Evolutionary conservation across 1,140 invertebrate genomes (phyloP).

Genomic region (Lasioglossum albipes): DNA sequence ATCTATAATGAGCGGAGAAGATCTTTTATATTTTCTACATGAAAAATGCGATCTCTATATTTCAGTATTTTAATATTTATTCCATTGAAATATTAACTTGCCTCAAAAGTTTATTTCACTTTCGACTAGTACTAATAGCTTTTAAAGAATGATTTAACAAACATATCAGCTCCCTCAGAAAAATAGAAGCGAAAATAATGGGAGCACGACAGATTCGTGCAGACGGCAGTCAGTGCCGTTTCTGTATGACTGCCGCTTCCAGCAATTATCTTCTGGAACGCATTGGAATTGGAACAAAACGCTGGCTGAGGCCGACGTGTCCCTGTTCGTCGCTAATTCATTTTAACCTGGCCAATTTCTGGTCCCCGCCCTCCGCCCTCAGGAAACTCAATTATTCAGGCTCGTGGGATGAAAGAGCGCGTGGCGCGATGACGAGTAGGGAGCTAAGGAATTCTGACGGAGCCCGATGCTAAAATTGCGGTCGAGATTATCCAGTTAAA

Average conservation of each 20-base stretch:
- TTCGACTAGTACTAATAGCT: too few relatives aligned
- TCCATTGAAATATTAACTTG: too few relatives aligned
- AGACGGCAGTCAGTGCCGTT: neutral
- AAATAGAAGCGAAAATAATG: neutral
- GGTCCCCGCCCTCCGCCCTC: neutral
- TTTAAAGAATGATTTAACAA: too few relatives aligned
- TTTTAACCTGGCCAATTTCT: slow-evolving; percentile 52
- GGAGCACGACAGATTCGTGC: neutral
- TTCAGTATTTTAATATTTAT: too few relatives aligned
- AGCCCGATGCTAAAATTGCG: slow-evolving; percentile 34
- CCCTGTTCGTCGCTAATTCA: slow-evolving; percentile 53
- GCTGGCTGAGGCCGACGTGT: neutral
- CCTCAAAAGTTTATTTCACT: too few relatives aligned
- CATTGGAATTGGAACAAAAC: slow-evolving; percentile 39
- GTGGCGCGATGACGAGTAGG: slow-evolving; percentile 38
- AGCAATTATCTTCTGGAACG: slow-evolving; percentile 22
- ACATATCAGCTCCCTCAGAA: too few relatives aligned
- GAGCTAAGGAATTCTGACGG: slow-evolving; percentile 48
- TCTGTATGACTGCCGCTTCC: slow-evolving; percentile 5
- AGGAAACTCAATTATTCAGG: slow-evolving; percentile 42
- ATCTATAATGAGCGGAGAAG: too few relatives aligned
- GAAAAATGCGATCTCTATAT: too few relatives aligned
- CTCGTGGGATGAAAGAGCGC: slow-evolving; percentile 28
- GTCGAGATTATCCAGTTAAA: slow-evolving; percentile 55
- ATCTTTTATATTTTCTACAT: too few relatives aligned